A percentile compares a stretch with the other conserved stretches of the same genome.
Conservation (phyloP, 1,140 invertebrate genomes). For the Pantala flavescens region DNA sequence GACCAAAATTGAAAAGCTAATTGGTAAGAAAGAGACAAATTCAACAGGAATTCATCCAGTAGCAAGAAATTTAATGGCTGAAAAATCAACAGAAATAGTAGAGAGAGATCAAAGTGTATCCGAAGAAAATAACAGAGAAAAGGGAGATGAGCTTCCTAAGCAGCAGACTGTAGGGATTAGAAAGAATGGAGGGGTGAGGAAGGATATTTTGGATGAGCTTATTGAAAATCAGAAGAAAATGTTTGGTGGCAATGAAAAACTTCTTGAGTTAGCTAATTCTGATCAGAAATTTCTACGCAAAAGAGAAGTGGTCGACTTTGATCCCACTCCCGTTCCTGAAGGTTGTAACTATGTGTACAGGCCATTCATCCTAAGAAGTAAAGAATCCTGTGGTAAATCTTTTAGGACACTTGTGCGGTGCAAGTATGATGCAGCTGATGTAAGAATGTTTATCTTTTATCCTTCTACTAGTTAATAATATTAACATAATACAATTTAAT, state of each 20-base stretch:
- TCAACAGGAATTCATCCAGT: not conserved
- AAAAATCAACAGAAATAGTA: not conserved
- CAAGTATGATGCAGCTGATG: slow-evolving; percentile 36
- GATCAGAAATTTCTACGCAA: not conserved
- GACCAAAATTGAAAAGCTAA: not conserved
- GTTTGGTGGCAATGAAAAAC: not conserved
- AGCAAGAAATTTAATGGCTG: not conserved
- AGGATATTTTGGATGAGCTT: not conserved
- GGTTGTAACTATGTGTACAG: not conserved
- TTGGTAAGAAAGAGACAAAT: not conserved
- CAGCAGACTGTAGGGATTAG: not conserved
- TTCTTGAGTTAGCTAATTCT: too few species aligned
- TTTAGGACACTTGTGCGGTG: slow-evolving; percentile 36
- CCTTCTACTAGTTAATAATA: too few species aligned
- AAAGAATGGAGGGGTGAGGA: not conserved
- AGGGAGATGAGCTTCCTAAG: not conserved
- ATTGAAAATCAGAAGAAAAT: not conserved
- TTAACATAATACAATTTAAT: too few species aligned
- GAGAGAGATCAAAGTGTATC: not conserved
- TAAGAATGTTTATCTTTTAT: slow-evolving; percentile 24
- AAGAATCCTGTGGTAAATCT: slow-evolving; percentile 27
- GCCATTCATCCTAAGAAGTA: slow-evolving; percentile 20
- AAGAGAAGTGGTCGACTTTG: not conserved
- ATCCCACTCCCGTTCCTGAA: not conserved
- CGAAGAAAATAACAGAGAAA: not conserved